Percentiles rank a stretch among this genome's conserved stretches.
phyloP scores from a whole-genome alignment of 2,888 invertebrate genomes.

The Enchytraeus crypticus region DNA sequence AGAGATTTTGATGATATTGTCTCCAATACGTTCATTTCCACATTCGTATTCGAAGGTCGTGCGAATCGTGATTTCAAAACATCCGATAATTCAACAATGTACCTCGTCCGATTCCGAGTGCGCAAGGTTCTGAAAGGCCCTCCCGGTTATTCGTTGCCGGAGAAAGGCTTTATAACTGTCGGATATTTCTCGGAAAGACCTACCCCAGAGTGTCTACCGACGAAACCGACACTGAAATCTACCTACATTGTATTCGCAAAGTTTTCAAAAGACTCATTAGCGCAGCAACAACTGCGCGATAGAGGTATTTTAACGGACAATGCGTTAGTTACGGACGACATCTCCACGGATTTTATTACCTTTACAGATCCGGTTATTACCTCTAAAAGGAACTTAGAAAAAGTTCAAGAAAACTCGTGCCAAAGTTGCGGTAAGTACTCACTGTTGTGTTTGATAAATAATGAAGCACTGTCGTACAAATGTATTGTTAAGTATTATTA shows the following conservation, averaged over 20 bases:
- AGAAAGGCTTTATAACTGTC: background rate
- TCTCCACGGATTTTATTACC: background rate
- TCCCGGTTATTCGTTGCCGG: background rate
- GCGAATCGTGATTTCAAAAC: background rate
- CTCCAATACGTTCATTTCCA: background rate
- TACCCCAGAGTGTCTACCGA: background rate
- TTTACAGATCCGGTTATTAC: background rate
- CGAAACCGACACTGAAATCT: too few relatives aligned
- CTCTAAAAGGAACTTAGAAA: background rate
- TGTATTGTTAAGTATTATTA: too few relatives aligned
- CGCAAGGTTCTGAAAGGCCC: background rate
- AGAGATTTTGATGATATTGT: background rate
- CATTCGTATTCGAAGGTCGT: conserved; percentile 1
- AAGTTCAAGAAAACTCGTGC: conserved; percentile 2
- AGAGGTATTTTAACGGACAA: too few relatives aligned
- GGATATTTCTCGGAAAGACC: background rate
- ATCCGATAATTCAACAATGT: background rate
- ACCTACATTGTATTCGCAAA: background rate
- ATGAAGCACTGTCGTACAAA: too few relatives aligned
- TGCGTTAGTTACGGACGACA: background rate
- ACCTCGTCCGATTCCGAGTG: conserved; percentile 1
- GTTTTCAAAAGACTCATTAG: too few relatives aligned
- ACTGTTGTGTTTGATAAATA: too few relatives aligned
- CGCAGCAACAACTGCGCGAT: background rate
- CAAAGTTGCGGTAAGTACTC: conserved; percentile 6